Percentiles rank a stretch among this genome's conserved stretches.
These are phyloP conservation scores for Dasysyrphus tricinctus DNA, from an alignment of 2,888 invertebrate genomes.

Conservation along the genomic window DNA sequence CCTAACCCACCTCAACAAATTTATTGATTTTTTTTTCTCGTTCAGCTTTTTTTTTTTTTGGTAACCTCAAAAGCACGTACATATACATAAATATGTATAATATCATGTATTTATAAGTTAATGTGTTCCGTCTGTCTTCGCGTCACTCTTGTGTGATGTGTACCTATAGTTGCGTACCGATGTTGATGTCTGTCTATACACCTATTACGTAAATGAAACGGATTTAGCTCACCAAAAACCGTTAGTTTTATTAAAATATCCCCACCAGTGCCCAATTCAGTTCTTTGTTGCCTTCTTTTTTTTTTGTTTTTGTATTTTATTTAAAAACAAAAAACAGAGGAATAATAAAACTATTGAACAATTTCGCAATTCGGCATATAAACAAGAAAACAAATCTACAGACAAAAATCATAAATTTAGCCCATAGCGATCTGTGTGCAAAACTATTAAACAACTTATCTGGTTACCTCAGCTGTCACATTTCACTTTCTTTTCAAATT, in stretches of 20 bases:
- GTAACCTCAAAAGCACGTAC: constrained; percentile 69
- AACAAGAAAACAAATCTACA: constrained; percentile 27
- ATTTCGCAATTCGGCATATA: constrained; percentile 67
- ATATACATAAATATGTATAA: constrained; percentile 41
- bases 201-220: constrained; percentile 67
- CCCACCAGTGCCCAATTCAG: constrained; percentile 31
- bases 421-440: constrained; percentile 67
- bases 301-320: constrained; percentile 33
- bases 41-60: constrained; percentile 38
- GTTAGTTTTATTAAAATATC: constrained; percentile 69
- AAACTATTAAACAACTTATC: constrained; percentile 74
- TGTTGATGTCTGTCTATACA: constrained; percentile 47
- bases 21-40: constrained; percentile 81
- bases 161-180: constrained; percentile 43
- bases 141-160: constrained; percentile 28
- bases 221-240: constrained; percentile 71
- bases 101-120: constrained; percentile 48
- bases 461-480: constrained; percentile 75
- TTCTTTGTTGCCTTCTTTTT: constrained; percentile 27
- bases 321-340: constrained; percentile 20
- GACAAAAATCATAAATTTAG: constrained; percentile 42
- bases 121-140: constrained; percentile 60
- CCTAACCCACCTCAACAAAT: constrained; percentile 84
- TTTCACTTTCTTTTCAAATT: constrained; percentile 74
- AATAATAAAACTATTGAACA: constrained; percentile 60